These are phyloP conservation scores for Atlantisia rogersi DNA, from an alignment of 2,113 vertebrate genomes.

Conservation along the genomic window DNA sequence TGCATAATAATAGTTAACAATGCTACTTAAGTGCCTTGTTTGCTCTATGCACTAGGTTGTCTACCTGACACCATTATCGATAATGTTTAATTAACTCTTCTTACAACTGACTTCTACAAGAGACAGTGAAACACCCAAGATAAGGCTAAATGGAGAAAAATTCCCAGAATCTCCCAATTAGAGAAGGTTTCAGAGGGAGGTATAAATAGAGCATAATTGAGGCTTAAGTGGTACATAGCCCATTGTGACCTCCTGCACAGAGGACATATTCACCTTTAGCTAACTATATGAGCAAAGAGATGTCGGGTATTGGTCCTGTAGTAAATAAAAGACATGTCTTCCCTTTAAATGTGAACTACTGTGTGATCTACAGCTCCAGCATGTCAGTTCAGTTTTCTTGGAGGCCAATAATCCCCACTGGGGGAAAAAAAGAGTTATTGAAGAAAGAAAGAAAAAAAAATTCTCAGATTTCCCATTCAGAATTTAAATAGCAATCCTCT, in stretches of 20 bases:
- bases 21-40: not conserved
- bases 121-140: not conserved
- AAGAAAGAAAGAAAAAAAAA: not conserved
- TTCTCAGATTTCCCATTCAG: not conserved
- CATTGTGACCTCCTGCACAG: not conserved
- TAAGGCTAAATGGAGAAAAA: not conserved
- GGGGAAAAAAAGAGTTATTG: not conserved
- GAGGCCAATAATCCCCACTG: constrained; percentile 5
- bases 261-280: not conserved
- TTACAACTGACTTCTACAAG: not conserved
- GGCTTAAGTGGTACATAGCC: constrained; percentile 6
- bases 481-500: constrained; percentile 36
- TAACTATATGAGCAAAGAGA: constrained; percentile 28
- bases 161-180: not conserved
- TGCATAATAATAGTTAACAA: not conserved
- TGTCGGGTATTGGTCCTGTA: not conserved
- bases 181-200: not conserved
- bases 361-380: not conserved
- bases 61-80: not conserved
- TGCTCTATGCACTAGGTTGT: not conserved
- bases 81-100: not conserved
- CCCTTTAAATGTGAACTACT: constrained; percentile 15
- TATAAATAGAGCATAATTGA: constrained; percentile 32
- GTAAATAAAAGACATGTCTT: constrained; percentile 26
- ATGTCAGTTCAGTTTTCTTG: constrained; percentile 16